Evolutionary conservation across 2,797 vertebrate species (phyloP), one percentile per base, ranked within the genome.

Genomic region (Streptopelia turtur): DNA sequence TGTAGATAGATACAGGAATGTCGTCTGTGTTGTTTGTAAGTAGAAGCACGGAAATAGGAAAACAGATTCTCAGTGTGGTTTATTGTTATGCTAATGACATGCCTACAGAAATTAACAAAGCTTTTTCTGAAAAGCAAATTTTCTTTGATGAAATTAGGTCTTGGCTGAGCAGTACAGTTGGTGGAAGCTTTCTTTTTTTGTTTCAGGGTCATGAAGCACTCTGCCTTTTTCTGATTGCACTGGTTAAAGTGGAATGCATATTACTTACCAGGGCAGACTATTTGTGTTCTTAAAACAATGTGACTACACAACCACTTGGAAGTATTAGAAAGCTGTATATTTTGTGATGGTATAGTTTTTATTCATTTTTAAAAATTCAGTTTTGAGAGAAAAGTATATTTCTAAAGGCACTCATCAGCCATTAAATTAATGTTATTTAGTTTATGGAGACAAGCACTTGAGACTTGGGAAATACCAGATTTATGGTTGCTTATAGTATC

Each of bases 61-160:
- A 92, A 69, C 27, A 59, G 69, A 87, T 93, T 79, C 63, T 76
- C 79, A 60, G 69, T 74, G 63, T 43, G 61, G 21, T 55, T 87
- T 88, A 93, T 96, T 96, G 82, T 95, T 80, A 93, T 94, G 95
- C 66, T 94, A 94, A 96, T 94, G 69, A 81, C 35, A n/a, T 69
- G 47, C 74, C 55, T 76, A 52, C 50, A 78, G 77, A 91, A 88
- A 88, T 86, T 78, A 96, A 83, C 79, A 90, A 89, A 78, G 79
- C 31, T 63, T 89, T 91, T 88, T 81, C 56, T 85, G 84, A 90
- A 90, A 91, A 89, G 75, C 56, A 87, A 41, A 79, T 92, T 96
- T 92, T 92, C 81, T 90, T 86, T 93, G 74, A 65, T 95, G 87
- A 92, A 93, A 90, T 94, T 82, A 95, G 78, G 56, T 31, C 37